Evolutionary conservation across 2,797 vertebrate genomes (phyloP).

Genomic region (Crenichthys baileyi): DNA sequence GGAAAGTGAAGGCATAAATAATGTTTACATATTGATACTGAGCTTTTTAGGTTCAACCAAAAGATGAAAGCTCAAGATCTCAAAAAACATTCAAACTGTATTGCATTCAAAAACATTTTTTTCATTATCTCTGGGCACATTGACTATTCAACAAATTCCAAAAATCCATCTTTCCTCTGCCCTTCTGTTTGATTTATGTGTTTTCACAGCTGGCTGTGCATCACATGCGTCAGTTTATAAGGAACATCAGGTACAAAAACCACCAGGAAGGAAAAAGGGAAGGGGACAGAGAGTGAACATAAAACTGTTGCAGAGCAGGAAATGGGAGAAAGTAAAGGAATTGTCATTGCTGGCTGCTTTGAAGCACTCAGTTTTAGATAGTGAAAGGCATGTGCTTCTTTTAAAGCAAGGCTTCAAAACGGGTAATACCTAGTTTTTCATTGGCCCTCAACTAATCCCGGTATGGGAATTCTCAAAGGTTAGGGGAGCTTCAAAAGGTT

Average conservation of each 20-base stretch:
- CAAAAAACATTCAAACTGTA: not conserved
- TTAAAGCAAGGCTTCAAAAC: not conserved
- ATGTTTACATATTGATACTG: too few relatives aligned
- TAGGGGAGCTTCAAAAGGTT: not conserved
- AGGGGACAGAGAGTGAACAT: not conserved
- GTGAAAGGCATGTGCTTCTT: not conserved
- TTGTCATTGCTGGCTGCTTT: not conserved
- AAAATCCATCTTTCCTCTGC: not conserved
- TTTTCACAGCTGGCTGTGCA: slow-evolving; percentile 41
- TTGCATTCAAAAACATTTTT: not conserved
- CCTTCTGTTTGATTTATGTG: slow-evolving; percentile 6
- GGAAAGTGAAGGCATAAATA: too few relatives aligned
- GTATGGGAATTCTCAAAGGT: slow-evolving; percentile 20
- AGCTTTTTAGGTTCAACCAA: too few relatives aligned
- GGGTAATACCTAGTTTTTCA: not conserved
- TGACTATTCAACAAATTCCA: not conserved
- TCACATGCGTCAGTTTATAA: slow-evolving; percentile 20
- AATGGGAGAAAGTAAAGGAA: slow-evolving; percentile 10
- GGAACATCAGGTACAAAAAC: slow-evolving; percentile 26
- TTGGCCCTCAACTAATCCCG: slow-evolving; percentile 1
- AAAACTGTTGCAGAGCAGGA: slow-evolving; percentile 4
- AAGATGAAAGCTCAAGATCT: not conserved
- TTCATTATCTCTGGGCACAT: not conserved
- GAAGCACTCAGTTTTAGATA: not conserved
- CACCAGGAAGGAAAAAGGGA: slow-evolving; percentile 12